phyloP scores from a whole-genome alignment of 2,888 invertebrate genomes.

The Dryococelus australis region DNA sequence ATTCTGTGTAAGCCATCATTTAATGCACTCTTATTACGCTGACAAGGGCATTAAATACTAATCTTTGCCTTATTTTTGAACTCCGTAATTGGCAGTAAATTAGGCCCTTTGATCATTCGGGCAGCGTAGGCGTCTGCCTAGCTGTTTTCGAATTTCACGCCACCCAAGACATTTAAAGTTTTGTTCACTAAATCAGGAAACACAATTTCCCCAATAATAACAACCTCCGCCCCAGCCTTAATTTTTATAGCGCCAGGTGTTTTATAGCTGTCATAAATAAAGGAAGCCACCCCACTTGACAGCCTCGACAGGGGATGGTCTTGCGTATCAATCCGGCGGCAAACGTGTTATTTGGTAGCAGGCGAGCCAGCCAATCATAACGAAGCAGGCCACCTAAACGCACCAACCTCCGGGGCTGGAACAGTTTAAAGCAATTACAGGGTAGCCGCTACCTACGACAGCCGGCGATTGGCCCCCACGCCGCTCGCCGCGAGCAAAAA shows the following conservation, averaged over 20 bases:
- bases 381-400: neutral
- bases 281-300: neutral
- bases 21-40: too few relatives aligned
- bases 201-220: neutral
- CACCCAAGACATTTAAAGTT: neutral
- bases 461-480: neutral
- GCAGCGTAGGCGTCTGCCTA: neutral
- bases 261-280: neutral
- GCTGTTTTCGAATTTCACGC: neutral
- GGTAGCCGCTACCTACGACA: constrained; percentile 16
- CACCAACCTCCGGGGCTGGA: neutral
- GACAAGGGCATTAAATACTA: too few relatives aligned
- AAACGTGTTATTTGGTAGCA: constrained; percentile 9
- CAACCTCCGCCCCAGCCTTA: neutral
- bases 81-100: too few relatives aligned
- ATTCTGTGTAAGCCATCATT: too few relatives aligned
- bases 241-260: neutral
- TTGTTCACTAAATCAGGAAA: neutral
- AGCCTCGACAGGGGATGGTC: neutral
- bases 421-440: neutral
- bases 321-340: neutral
- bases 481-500: neutral
- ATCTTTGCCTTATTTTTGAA: too few relatives aligned
- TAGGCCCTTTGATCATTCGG: too few relatives aligned
- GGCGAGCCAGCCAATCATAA: neutral